Evolutionary conservation across 2,113 vertebrate genomes (phyloP).

Genomic region (Puffinus mauretanicus): DNA sequence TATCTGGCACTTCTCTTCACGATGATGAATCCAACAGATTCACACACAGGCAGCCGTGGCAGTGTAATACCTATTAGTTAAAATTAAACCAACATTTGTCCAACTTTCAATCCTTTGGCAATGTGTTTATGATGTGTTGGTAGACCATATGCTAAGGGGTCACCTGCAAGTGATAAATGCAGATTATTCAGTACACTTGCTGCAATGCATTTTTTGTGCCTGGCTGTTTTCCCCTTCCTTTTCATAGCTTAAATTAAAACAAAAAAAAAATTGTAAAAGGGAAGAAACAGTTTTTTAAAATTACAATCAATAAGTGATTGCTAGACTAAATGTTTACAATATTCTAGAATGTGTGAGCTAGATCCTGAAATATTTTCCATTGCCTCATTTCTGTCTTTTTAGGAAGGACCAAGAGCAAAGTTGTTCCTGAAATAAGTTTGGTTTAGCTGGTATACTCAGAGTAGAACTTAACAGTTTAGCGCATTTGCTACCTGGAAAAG

Average conservation of each 20-base stretch:
- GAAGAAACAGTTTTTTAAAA: neutral
- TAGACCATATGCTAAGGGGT: neutral
- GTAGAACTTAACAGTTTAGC: neutral
- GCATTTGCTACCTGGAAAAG: neutral
- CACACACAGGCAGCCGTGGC: neutral
- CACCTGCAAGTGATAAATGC: neutral
- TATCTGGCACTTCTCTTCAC: neutral
- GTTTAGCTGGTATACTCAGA: neutral
- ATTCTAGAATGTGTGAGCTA: neutral
- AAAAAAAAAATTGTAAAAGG: neutral
- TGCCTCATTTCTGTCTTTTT: neutral
- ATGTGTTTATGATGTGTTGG: neutral
- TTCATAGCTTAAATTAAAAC: slow-evolving; percentile 12
- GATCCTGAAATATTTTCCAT: neutral
- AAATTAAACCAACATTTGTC: slow-evolving; percentile 16
- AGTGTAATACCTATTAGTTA: slow-evolving; percentile 6
- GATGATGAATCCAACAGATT: neutral
- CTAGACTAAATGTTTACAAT: neutral
- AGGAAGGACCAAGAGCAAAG: neutral
- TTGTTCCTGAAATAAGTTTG: neutral
- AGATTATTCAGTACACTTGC: neutral
- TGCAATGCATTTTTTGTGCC: neutral
- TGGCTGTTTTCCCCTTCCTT: neutral
- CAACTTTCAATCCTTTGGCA: neutral
- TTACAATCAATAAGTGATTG: neutral